These are phyloP conservation scores for Chascanopsetta lugubris DNA, from an alignment of 2,113 vertebrate genomes.

Conservation along the genomic window DNA sequence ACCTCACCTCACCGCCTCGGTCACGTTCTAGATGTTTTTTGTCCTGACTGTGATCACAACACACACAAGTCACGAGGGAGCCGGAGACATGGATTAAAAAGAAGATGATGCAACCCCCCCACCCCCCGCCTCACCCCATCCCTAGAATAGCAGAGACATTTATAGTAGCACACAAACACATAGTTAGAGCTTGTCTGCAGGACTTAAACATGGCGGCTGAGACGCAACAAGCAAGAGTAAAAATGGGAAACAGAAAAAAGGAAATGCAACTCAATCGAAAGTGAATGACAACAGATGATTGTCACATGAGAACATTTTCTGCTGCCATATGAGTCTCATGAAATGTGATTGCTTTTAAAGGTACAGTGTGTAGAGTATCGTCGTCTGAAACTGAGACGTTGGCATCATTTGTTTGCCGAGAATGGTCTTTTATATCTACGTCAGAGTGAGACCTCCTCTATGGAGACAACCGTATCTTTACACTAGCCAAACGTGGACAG, in stretches of 20 bases:
- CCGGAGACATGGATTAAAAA: neutral
- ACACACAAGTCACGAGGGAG: too few species aligned
- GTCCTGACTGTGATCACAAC: slow-evolving; percentile 11
- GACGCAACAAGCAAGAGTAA: neutral
- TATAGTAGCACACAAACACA: slow-evolving; percentile 16
- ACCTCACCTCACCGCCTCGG: slow-evolving; percentile 25
- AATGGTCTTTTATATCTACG: too few species aligned
- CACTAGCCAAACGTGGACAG: too few species aligned
- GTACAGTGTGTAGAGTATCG: too few species aligned
- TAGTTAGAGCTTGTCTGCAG: slow-evolving; percentile 2
- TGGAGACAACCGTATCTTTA: too few species aligned
- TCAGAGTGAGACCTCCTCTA: too few species aligned
- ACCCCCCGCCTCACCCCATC: too few species aligned
- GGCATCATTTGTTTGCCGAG: too few species aligned
- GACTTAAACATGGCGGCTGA: neutral
- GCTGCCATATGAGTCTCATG: too few species aligned
- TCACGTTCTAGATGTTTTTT: slow-evolving; percentile 17
- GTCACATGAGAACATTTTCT: too few species aligned
- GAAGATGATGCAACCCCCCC: slow-evolving; percentile 11
- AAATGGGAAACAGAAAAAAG: neutral
- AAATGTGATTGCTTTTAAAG: too few species aligned
- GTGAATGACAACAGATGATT: neutral
- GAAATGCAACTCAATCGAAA: neutral
- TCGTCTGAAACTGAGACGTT: too few species aligned
- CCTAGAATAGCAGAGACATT: slow-evolving; percentile 16